A percentile compares a stretch with the other conserved stretches of the same genome.
phyloP scores from a whole-genome alignment of 35 echinoderm and acorn worm genomes.

The Ophioderma brevispina region DNA sequence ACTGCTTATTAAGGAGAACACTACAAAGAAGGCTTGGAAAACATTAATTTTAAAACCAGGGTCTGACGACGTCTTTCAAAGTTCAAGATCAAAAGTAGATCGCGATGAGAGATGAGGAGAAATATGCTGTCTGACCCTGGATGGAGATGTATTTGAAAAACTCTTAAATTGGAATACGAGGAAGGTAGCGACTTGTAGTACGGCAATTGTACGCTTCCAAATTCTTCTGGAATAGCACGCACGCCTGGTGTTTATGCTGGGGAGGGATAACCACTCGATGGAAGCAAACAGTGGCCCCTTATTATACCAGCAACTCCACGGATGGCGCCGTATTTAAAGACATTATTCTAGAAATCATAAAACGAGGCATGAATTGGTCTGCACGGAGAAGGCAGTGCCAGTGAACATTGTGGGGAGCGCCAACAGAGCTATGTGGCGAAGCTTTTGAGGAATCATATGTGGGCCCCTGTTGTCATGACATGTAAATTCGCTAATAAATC shows the following conservation, averaged over 20 bases:
- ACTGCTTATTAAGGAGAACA: neutral
- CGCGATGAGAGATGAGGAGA: neutral
- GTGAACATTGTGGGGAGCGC: slow-evolving; percentile 63
- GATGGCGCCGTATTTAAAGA: slow-evolving; percentile 21
- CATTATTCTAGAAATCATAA: slow-evolving; percentile 14
- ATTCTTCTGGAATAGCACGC: neutral
- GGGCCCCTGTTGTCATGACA: neutral
- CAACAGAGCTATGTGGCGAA: slow-evolving; percentile 59
- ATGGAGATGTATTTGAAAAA: slow-evolving; percentile 45
- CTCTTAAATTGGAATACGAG: slow-evolving; percentile 43
- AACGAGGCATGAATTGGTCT: slow-evolving; percentile 13
- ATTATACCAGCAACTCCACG: slow-evolving; percentile 29
- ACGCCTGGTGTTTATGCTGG: slow-evolving; percentile 47
- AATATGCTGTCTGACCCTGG: slow-evolving; percentile 32
- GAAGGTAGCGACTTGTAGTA: neutral
- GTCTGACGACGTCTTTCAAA: neutral
- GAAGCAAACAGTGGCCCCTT: slow-evolving; percentile 49
- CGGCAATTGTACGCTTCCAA: slow-evolving; percentile 8
- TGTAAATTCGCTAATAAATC: slow-evolving; percentile 23
- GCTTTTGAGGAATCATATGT: slow-evolving; percentile 9
- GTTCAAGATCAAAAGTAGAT: neutral
- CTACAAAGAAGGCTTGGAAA: slow-evolving; percentile 1
- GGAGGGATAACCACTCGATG: slow-evolving; percentile 45
- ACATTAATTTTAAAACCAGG: neutral
- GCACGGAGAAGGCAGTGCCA: slow-evolving; percentile 21